Percentiles rank a stretch among this genome's conserved stretches.
Conservation (phyloP, 2,113 vertebrate genomes). For the Bolborhynchus lineola region DNA sequence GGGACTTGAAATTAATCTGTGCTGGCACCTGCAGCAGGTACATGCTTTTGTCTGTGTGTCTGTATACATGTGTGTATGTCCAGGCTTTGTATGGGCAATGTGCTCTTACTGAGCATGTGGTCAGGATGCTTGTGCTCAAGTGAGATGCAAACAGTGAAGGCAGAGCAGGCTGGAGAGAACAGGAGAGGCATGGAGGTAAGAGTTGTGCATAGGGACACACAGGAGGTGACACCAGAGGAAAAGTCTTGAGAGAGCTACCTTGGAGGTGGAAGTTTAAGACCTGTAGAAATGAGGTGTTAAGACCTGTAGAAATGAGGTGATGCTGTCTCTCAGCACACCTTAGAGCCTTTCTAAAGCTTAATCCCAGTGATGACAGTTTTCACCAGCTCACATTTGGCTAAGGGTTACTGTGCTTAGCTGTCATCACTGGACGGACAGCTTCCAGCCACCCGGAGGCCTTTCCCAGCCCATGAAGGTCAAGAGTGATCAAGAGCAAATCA, state of each 20-base stretch:
- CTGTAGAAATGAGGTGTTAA: neutral
- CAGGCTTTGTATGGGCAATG: neutral
- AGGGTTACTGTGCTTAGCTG: neutral
- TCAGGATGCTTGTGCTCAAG: neutral
- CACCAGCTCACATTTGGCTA: neutral
- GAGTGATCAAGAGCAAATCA: neutral
- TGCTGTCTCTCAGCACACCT: neutral
- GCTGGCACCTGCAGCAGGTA: neutral
- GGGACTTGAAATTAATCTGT: neutral
- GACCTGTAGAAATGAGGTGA: neutral
- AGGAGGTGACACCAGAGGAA: neutral
- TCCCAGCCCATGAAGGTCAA: neutral
- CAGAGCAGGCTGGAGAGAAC: neutral
- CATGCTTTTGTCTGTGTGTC: neutral
- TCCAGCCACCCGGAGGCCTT: neutral
- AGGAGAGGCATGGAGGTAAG: neutral
- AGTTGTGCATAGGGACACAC: rapidly evolving
- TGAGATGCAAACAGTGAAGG: neutral
- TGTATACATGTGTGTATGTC: rapidly evolving
- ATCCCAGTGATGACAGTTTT: neutral
- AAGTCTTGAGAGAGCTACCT: neutral
- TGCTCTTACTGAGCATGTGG: rapidly evolving
- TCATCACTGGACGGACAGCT: neutral
- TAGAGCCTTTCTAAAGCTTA: neutral
- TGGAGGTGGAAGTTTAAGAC: neutral